Base-by-base conservation (phyloP, 2,797 vertebrate genomes). In the Botia kubotai region DNA sequence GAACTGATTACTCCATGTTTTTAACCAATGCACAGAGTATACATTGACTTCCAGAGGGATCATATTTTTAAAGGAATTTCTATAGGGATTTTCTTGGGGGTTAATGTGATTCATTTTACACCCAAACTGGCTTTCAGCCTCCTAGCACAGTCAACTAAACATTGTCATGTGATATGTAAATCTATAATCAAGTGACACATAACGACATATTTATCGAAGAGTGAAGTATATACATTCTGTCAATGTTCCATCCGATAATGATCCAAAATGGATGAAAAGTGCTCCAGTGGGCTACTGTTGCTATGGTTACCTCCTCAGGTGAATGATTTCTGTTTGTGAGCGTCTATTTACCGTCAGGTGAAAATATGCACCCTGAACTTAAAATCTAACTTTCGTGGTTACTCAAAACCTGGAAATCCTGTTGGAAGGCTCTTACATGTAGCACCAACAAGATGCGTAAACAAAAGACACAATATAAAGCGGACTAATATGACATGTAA, bases 211-310 rank as follows among this genome's bases (percentile, higher is more conserved):
- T 16, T 16, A 8, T 63, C 14, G 33, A 16, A 63, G 7, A 63
- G 7, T 63, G 13, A 13, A 63, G 60, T 29, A 62, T 62, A 33
- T 33, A 52, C 16, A 52, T 52, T 29, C 13, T 12, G 23, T 63
- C 26, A 33, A 29, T 14, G 12, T 33, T 33, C 23, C 58, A 26
- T 26, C 58, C 26, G 60, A 63, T 63, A 63, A 63, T 63, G 60
- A 63, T 33, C 26, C 26, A 26, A 63, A 63, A 63, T 63, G 60
- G 60, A 63, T 33, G 60, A 63, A 62, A 29, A 63, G 60, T 63
- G 60, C 13, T 33, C 60, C 6, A 14, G 14, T 13, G 60, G 60
- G 29, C 60, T 26, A 17, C 52, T n/a, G 60, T 63, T 63, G 60
- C 60, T 29, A 63, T 63, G 60, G 60, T 63, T 33, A 16, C 60